A percentile compares a stretch with the other conserved stretches of the same genome.
Conservation (phyloP, 2,113 vertebrate species). For the Bujurquina vittata region DNA sequence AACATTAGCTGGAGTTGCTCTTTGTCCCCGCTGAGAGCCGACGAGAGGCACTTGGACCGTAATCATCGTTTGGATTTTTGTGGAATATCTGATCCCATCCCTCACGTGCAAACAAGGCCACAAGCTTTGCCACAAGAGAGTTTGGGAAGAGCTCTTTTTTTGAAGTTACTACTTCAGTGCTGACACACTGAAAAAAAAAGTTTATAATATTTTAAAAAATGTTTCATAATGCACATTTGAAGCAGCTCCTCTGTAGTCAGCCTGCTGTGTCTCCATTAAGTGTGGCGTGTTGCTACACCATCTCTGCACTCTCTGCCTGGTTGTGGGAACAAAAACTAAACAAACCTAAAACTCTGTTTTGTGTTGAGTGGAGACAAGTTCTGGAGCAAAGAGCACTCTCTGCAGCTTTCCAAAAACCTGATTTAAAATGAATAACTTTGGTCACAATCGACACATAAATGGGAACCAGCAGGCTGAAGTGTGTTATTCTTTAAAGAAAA, state of each 20-base stretch:
- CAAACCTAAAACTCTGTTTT: neutral
- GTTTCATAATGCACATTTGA: neutral
- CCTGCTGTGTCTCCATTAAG: neutral
- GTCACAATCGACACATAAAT: accelerated
- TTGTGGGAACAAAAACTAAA: neutral
- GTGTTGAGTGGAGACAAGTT: neutral
- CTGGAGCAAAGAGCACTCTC: neutral
- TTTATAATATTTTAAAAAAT: neutral
- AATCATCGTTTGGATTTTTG: too few species aligned
- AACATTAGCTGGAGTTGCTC: too few species aligned
- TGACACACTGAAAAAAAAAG: accelerated
- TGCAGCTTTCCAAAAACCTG: neutral
- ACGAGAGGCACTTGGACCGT: too few species aligned
- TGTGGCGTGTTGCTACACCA: neutral
- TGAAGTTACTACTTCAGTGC: neutral
- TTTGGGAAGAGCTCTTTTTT: neutral
- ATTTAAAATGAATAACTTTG: neutral
- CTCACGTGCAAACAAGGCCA: neutral
- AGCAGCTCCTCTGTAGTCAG: neutral
- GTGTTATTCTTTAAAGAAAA: neutral
- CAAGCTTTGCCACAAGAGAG: neutral
- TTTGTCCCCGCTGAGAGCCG: too few species aligned
- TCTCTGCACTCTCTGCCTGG: neutral
- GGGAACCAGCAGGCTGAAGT: neutral
- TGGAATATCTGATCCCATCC: neutral